phyloP scores from a whole-genome alignment of 2,888 invertebrate species.

The Nezara viridula region DNA sequence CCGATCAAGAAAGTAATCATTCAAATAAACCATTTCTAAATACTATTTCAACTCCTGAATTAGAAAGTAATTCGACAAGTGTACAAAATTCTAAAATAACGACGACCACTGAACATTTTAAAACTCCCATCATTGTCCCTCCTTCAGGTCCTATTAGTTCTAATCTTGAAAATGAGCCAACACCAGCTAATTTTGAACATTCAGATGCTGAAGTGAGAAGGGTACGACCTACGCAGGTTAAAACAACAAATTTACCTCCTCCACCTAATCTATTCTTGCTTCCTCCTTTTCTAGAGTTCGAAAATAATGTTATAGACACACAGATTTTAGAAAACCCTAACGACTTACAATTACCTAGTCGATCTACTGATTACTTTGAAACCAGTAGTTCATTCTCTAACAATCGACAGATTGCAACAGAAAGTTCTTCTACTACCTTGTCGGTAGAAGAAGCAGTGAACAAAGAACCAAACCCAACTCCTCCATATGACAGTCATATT shows the following conservation, averaged over 20 bases:
- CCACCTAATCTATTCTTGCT: constrained; percentile 34
- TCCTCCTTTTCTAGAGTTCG: constrained; percentile 30
- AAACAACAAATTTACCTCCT: neutral
- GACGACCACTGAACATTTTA: neutral
- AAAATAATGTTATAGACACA: neutral
- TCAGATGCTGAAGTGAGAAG: neutral
- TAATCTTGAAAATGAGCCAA: neutral
- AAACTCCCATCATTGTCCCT: neutral
- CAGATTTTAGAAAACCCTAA: neutral
- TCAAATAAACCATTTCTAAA: neutral
- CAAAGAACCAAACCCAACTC: neutral
- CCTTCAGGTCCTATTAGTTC: neutral
- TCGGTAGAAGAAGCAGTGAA: neutral
- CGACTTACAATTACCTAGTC: neutral
- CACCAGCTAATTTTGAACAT: neutral
- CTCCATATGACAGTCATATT: neutral
- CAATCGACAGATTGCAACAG: neutral
- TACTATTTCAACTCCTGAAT: neutral
- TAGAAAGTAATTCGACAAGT: neutral
- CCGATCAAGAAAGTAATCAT: neutral
- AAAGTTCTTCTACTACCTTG: neutral
- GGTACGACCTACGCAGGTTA: neutral
- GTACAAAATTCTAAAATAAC: neutral
- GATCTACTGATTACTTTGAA: neutral
- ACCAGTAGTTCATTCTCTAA: neutral